Evolutionary conservation across 2,113 vertebrate genomes (phyloP).

Genomic region (Pagrus major): DNA sequence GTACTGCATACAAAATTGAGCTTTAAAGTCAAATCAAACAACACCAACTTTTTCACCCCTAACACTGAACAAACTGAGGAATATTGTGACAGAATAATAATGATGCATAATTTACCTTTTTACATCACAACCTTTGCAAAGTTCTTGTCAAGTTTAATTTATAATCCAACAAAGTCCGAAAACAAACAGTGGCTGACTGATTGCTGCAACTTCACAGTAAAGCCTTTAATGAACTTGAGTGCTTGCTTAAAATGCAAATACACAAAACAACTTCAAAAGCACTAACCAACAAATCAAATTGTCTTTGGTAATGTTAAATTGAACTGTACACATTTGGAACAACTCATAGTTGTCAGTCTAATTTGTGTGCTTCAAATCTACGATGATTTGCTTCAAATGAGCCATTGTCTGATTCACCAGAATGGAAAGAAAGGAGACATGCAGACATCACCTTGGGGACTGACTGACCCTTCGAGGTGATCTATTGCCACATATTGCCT

Average conservation of each 20-base stretch:
- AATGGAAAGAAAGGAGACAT: neutral
- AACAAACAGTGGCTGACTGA: neutral
- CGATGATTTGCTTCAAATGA: no score
- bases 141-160: neutral
- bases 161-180: neutral
- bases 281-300: neutral
- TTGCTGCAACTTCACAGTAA: neutral
- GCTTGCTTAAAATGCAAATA: neutral
- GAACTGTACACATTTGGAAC: neutral
- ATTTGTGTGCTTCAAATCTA: neutral
- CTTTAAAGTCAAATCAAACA: neutral
- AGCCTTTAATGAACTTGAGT: no score
- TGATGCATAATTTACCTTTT: slow-evolving; percentile 2
- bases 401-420: neutral
- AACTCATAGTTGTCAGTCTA: neutral
- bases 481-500: neutral
- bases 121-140: neutral
- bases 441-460: neutral
- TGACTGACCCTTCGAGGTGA: neutral
- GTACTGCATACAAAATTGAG: neutral
- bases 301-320: neutral
- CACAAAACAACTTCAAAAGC: neutral
- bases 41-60: neutral
- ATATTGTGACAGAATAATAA: neutral
- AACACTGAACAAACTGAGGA: neutral